These are phyloP conservation scores for Uria aalge DNA, from an alignment of 2,113 vertebrate species.

Conservation along the genomic window DNA sequence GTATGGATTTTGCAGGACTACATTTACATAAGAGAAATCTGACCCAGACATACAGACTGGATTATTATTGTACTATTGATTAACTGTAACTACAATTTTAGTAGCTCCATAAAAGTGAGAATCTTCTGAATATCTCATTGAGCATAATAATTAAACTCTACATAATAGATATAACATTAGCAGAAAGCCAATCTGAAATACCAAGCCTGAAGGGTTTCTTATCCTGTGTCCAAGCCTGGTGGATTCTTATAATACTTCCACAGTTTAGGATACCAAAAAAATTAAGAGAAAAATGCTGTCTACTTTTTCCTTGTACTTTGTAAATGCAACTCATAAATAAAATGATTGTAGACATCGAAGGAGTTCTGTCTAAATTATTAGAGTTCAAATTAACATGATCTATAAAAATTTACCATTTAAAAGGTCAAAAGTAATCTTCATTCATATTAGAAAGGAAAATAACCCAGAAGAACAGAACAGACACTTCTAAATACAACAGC, in stretches of 20 bases:
- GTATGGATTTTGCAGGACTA: neutral
- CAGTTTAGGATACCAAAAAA: neutral
- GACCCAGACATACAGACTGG: neutral
- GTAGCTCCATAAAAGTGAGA: slow-evolving; percentile 3
- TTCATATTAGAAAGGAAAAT: neutral
- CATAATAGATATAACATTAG: neutral
- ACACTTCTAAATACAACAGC: neutral
- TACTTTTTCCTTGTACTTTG: neutral
- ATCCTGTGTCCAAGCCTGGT: neutral
- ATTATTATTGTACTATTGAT: neutral
- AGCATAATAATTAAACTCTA: neutral
- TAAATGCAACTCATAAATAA: neutral
- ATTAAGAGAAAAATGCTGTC: neutral
- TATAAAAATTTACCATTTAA: neutral
- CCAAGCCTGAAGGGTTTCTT: neutral
- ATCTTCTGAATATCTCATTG: neutral
- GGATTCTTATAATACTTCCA: neutral
- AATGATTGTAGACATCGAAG: neutral
- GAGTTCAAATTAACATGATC: neutral
- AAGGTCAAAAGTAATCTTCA: neutral
- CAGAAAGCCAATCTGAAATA: neutral
- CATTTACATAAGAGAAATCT: neutral
- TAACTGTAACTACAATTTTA: neutral
- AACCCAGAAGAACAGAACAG: neutral
- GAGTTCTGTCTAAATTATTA: neutral